Conservation (phyloP, 2,797 vertebrate species). For the Percopsis omiscomaycus region DNA sequence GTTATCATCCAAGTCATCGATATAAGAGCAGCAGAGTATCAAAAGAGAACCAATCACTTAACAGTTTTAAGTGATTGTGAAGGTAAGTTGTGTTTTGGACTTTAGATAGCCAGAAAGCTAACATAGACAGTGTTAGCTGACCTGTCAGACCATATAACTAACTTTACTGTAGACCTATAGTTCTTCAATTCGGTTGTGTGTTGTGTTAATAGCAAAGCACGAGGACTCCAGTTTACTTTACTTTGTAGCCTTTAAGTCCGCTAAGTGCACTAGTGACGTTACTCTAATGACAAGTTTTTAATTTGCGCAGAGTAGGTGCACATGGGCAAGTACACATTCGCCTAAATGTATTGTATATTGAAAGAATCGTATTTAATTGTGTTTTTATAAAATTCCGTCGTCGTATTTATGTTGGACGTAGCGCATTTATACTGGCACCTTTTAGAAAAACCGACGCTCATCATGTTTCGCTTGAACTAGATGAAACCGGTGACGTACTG, state of each 20-base stretch:
- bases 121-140: neutral
- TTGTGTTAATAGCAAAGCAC: neutral
- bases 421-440: too few species aligned
- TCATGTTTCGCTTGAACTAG: conserved; percentile 3
- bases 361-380: neutral
- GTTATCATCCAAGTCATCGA: neutral
- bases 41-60: conserved; percentile 22
- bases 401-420: too few species aligned
- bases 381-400: neutral
- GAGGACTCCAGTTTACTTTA: too few species aligned
- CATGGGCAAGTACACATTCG: neutral
- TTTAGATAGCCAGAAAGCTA: conserved; percentile 24
- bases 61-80: conserved; percentile 5
- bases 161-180: neutral
- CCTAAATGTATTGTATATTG: neutral
- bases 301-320: neutral
- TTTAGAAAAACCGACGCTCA: neutral
- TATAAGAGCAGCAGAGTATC: conserved; percentile 1
- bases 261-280: too few species aligned
- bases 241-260: too few species aligned
- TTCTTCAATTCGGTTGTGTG: neutral
- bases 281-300: neutral
- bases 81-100: conserved; percentile 57
- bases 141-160: conserved; percentile 24
- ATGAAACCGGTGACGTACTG: conserved; percentile 33